Percentiles rank a stretch among this genome's conserved stretches.
Conservation (phyloP, 2,113 vertebrate species). For the Seriola aureovittata region DNA sequence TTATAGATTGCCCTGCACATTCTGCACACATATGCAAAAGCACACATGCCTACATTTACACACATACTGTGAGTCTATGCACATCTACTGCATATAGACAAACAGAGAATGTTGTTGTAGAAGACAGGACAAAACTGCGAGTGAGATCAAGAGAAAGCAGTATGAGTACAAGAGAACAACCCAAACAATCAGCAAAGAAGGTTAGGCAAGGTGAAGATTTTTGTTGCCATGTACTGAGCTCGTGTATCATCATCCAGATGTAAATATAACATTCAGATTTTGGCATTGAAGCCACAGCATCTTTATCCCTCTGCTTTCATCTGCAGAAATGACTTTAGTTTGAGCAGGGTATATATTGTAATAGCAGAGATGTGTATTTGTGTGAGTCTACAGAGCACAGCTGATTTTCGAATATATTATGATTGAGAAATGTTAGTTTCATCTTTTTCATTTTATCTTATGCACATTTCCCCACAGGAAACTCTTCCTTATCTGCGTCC, state of each 20-base stretch:
- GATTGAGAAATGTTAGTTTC: background rate
- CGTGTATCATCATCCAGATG: background rate
- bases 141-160: background rate
- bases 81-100: background rate
- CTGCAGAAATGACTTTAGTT: no score
- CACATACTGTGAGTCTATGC: background rate
- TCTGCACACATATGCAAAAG: background rate
- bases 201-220: background rate
- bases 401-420: no score
- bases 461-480: conserved; percentile 72
- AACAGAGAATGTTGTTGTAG: background rate
- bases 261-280: background rate
- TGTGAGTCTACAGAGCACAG: no score
- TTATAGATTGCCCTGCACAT: background rate
- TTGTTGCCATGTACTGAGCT: background rate
- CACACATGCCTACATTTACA: no score
- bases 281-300: background rate
- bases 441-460: background rate
- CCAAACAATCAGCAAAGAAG: background rate
- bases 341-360: no score
- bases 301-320: background rate
- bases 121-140: background rate
- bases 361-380: no score
- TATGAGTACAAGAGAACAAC: background rate
- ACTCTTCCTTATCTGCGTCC: conserved; percentile 83